Evolutionary conservation across 2,113 vertebrate species (phyloP).

Genomic region (Calidris pygmaea): DNA sequence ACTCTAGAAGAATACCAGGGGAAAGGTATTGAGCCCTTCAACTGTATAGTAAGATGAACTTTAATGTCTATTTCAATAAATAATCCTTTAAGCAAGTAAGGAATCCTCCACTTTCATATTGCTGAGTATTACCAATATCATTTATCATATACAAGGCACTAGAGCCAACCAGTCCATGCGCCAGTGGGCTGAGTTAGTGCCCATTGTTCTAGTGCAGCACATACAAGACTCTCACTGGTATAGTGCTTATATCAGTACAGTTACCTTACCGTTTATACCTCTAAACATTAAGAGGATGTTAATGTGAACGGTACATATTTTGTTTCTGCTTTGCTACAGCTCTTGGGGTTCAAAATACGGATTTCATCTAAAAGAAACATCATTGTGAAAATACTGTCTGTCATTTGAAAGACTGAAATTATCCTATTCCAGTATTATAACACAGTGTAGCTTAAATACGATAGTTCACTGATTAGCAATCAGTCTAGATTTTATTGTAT

Average conservation of each 20-base stretch:
- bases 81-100: background rate
- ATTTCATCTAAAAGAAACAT: conserved; percentile 7
- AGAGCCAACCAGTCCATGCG: background rate
- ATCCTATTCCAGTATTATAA: background rate
- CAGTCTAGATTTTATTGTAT: background rate
- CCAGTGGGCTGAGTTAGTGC: background rate
- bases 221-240: background rate
- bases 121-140: background rate
- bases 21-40: background rate
- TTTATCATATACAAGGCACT: background rate
- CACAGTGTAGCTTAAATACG: background rate
- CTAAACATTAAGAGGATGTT: background rate
- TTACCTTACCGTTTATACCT: background rate
- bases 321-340: background rate
- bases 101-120: background rate
- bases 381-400: background rate
- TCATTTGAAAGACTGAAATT: background rate
- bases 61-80: background rate
- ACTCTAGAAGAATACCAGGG: background rate
- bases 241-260: background rate
- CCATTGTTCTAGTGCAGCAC: background rate
- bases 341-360: background rate
- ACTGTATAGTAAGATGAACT: background rate
- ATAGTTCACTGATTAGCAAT: conserved; percentile 12
- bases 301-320: background rate